Percentiles rank a stretch among this genome's conserved stretches.
Conservation (phyloP, 1,140 invertebrate genomes). For the Cydia amplana region DNA sequence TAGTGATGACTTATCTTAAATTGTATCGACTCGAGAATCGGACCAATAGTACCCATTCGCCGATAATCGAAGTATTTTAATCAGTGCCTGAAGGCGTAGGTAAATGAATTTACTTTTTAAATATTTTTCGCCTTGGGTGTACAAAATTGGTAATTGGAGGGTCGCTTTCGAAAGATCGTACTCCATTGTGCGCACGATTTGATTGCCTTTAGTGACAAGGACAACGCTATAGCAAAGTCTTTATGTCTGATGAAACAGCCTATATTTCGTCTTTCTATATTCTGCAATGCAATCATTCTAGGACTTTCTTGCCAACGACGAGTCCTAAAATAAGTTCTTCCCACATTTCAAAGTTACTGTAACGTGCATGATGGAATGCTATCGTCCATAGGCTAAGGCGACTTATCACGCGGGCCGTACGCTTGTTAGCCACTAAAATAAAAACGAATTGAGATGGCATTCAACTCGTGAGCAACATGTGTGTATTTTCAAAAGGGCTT, state of each 20-base stretch:
- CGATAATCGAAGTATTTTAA: conserved; percentile 13
- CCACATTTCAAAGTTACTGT: too few species aligned
- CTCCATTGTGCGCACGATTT: background rate
- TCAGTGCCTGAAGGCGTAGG: conserved; percentile 1
- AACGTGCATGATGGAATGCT: too few species aligned
- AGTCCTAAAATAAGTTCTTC: too few species aligned
- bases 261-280: too few species aligned
- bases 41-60: background rate
- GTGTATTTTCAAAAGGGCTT: too few species aligned
- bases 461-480: too few species aligned
- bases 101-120: conserved; percentile 6
- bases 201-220: background rate
- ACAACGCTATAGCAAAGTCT: background rate
- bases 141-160: conserved; percentile 33
- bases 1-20: background rate
- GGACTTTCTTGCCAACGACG: too few species aligned
- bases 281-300: too few species aligned
- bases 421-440: too few species aligned
- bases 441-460: too few species aligned
- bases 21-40: background rate
- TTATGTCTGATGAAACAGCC: background rate
- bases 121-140: conserved; percentile 33
- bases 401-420: too few species aligned
- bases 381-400: too few species aligned
- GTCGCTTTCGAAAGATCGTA: background rate